These are phyloP conservation scores for Capromys pilorides DNA, from an alignment of 2,797 vertebrate genomes.

Conservation along the genomic window DNA sequence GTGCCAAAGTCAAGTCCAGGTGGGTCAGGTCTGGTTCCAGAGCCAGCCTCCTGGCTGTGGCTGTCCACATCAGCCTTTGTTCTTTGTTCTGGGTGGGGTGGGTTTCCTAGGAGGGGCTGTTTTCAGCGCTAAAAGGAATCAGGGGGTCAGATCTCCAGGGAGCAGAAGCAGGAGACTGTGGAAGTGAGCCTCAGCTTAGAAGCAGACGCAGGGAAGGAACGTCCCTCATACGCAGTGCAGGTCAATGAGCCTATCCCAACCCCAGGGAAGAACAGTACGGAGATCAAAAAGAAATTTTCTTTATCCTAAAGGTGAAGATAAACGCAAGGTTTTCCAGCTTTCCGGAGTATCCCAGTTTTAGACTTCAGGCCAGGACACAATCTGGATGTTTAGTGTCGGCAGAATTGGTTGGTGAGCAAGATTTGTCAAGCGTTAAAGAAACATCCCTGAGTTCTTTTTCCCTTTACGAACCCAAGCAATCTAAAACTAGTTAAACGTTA, in stretches of 20 bases:
- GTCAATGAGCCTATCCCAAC: background rate
- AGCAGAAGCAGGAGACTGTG: background rate
- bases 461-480: background rate
- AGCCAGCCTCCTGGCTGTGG: background rate
- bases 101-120: background rate
- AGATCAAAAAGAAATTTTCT: too few relatives aligned
- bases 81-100: background rate
- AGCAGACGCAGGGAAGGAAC: background rate
- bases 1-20: background rate
- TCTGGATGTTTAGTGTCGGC: background rate
- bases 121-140: background rate
- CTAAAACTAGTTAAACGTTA: background rate
- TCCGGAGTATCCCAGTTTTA: background rate
- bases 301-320: background rate
- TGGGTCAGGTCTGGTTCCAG: background rate
- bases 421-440: background rate
- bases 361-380: background rate
- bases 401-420: background rate
- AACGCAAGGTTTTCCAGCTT: background rate
- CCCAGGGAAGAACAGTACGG: background rate
- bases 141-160: too few relatives aligned
- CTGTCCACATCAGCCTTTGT: background rate
- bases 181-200: background rate
- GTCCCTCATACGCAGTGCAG: rapidly evolving
- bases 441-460: background rate